Conservation (phyloP, 2,797 vertebrate species). For the Natrix natrix region DNA sequence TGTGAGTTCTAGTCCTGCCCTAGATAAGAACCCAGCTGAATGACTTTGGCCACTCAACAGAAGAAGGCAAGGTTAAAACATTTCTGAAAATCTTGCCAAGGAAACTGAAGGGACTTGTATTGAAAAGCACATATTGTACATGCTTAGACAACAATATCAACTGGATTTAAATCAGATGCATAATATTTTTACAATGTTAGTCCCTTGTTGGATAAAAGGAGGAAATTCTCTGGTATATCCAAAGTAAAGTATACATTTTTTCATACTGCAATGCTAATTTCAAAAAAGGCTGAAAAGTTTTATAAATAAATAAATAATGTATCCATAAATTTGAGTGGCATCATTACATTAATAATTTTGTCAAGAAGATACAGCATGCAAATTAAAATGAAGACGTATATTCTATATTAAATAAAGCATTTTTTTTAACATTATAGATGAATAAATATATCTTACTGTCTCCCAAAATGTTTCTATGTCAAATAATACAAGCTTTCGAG, state of each 20-base stretch:
- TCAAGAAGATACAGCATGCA: slow-evolving; percentile 47
- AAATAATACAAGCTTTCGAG: slow-evolving; percentile 53
- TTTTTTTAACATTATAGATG: slow-evolving; percentile 54
- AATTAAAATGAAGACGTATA: slow-evolving; percentile 51
- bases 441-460: slow-evolving; percentile 52
- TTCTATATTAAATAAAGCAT: slow-evolving; percentile 39
- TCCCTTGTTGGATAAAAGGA: slow-evolving; percentile 63
- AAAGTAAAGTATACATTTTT: slow-evolving; percentile 57
- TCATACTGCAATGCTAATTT: slow-evolving; percentile 49
- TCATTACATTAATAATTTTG: slow-evolving; percentile 48
- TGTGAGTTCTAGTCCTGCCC: not conserved
- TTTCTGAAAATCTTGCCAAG: not conserved
- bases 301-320: not conserved
- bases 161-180: slow-evolving; percentile 74
- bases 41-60: not conserved
- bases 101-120: not conserved
- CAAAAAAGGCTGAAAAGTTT: slow-evolving; percentile 18
- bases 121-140: not conserved
- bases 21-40: not conserved
- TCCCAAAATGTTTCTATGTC: slow-evolving; percentile 38
- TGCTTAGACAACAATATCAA: slow-evolving; percentile 50
- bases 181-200: slow-evolving; percentile 69
- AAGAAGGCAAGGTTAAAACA: not conserved
- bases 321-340: slow-evolving; percentile 34
- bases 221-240: slow-evolving; percentile 47